Evolutionary conservation across 2,113 vertebrate species (phyloP).

Genomic region (Festucalex cinctus): DNA sequence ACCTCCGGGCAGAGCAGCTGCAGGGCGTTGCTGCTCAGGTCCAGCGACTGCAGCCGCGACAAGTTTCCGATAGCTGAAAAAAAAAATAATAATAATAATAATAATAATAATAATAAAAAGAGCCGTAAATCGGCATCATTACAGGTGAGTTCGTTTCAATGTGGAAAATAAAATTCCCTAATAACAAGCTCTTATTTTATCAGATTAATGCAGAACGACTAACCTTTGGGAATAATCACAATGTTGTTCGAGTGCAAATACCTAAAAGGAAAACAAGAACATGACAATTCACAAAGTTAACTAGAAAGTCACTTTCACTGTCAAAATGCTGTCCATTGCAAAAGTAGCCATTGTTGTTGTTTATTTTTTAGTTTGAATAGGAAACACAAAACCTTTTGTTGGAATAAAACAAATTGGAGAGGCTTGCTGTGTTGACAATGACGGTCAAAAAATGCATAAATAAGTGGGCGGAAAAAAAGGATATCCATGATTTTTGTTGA

Average conservation of each 20-base stretch:
- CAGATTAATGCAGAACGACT: conserved; percentile 4
- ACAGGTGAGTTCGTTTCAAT: background rate
- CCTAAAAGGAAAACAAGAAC: conserved; percentile 63
- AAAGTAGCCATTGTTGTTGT: background rate
- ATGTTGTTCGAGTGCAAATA: conserved; percentile 98
- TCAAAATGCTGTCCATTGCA: background rate
- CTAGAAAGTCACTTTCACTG: background rate
- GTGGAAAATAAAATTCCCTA: background rate
- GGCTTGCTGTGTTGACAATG: no score
- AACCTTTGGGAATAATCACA: conserved; percentile 93
- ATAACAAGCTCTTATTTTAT: background rate
- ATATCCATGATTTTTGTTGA: background rate
- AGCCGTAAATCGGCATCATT: background rate
- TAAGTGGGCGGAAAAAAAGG: no score
- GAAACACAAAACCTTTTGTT: no score
- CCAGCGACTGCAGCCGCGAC: conserved; percentile 88
- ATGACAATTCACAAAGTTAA: conserved; percentile 1
- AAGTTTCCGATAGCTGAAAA: conserved; percentile 86
- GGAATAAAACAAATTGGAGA: no score
- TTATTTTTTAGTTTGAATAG: no score
- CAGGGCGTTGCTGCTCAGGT: conserved; percentile 92
- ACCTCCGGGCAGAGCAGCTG: conserved; percentile 92
- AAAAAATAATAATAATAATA: no score
- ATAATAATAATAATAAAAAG: no score
- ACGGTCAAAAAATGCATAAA: no score